Percentiles rank a stretch among this genome's conserved stretches.
Evolutionary conservation across 2,888 invertebrate species (phyloP).

Genomic region (Stomorhina lunata): DNA sequence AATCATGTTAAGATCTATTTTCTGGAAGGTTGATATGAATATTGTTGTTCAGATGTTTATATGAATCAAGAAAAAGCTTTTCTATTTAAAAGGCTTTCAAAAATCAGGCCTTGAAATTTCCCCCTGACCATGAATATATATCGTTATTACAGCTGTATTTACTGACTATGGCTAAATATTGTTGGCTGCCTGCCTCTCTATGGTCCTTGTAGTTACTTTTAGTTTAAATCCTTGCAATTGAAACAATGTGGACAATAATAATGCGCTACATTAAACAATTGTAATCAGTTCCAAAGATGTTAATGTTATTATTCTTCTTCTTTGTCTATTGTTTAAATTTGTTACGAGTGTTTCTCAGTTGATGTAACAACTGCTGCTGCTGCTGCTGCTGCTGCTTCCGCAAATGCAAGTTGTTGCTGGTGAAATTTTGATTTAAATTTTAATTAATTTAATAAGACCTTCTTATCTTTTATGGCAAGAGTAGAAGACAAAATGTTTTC

Average conservation of each 20-base stretch:
- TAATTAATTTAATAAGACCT: conserved; percentile 61
- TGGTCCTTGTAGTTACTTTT: too few relatives aligned
- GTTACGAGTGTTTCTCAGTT: not conserved
- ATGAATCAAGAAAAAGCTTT: too few relatives aligned
- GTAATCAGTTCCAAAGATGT: conserved; percentile 45
- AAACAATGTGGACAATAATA: conserved; percentile 40
- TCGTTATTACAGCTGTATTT: too few relatives aligned
- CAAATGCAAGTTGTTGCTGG: too few relatives aligned
- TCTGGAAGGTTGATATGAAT: too few relatives aligned
- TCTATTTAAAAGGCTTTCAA: too few relatives aligned
- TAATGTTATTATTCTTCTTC: not conserved
- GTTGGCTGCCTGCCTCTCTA: not conserved
- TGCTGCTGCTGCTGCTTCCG: too few relatives aligned
- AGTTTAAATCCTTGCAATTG: conserved; percentile 15
- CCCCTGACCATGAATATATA: too few relatives aligned
- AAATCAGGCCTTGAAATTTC: too few relatives aligned
- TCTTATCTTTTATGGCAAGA: not conserved
- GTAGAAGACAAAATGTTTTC: not conserved
- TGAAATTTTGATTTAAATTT: conserved; percentile 56
- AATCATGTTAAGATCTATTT: too few relatives aligned
- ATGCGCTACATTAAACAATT: conserved; percentile 51
- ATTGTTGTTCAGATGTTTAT: too few relatives aligned
- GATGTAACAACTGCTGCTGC: not conserved
- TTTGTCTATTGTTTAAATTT: not conserved
- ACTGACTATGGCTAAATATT: too few relatives aligned